A percentile compares a stretch with the other conserved stretches of the same genome.
phyloP scores from a whole-genome alignment of 2,113 vertebrate species.

The Leucopsar rothschildi region DNA sequence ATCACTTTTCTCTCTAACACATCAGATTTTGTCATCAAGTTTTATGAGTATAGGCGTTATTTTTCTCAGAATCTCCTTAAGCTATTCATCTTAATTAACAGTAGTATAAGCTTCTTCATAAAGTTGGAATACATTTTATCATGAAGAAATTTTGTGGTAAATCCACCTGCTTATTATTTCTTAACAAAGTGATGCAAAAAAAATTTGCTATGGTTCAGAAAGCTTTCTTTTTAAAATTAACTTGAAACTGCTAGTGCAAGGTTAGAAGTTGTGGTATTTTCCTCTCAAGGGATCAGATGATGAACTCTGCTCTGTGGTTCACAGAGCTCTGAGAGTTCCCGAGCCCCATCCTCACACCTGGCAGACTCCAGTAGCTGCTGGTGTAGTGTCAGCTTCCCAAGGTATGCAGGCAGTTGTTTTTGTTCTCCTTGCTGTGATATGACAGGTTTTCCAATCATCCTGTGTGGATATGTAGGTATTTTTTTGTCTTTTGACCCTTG shows the following conservation, averaged over 20 bases:
- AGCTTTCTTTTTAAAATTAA: neutral
- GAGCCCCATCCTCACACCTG: neutral
- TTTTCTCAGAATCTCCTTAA: conserved; percentile 21
- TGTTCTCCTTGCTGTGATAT: neutral
- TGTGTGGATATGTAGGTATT: neutral
- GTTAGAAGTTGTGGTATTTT: neutral
- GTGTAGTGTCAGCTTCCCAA: neutral
- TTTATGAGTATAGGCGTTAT: conserved; percentile 28
- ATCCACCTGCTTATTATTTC: neutral
- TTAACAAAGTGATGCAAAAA: neutral
- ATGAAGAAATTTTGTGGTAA: neutral
- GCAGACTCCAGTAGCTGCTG: neutral
- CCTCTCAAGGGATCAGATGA: neutral
- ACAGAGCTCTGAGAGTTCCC: neutral
- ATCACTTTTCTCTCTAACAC: conserved; percentile 8
- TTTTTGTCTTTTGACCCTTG: neutral
- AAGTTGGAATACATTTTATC: neutral
- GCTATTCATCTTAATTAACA: conserved; percentile 44
- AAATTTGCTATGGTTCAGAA: neutral
- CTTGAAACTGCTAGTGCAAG: neutral
- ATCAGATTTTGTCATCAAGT: conserved; percentile 34
- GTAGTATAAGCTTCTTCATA: neutral
- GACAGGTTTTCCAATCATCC: neutral
- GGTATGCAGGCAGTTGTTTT: neutral
- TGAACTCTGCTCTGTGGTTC: neutral